Conservation (phyloP, 2,797 vertebrate species). For the Phylloscopus collybita region DNA sequence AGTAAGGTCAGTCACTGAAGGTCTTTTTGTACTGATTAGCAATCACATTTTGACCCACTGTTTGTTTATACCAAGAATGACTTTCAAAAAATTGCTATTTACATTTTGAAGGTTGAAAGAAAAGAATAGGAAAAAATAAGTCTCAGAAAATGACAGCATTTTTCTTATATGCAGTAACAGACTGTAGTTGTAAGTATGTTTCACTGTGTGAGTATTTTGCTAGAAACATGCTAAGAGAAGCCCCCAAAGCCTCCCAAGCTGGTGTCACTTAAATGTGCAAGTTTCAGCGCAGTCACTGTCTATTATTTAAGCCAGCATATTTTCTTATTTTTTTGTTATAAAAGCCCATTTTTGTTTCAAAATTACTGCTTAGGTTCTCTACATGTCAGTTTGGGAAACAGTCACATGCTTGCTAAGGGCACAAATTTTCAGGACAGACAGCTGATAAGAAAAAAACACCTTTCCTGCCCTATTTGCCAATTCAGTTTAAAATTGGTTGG, state of each 20-base stretch:
- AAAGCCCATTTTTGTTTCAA: constrained; percentile 47
- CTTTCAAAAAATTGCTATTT: constrained; percentile 74
- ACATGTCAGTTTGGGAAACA: constrained; percentile 66
- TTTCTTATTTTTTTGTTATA: constrained; percentile 49
- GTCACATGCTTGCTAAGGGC: constrained; percentile 48
- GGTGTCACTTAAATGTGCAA: constrained; percentile 53
- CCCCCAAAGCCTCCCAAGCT: constrained; percentile 28
- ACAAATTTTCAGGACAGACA: constrained; percentile 49
- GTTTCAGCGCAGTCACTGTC: constrained; percentile 37
- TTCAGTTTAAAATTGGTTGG: constrained; percentile 45
- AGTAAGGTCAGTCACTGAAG: constrained; percentile 99
- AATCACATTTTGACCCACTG: constrained; percentile 97
- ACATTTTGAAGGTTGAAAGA: constrained; percentile 74
- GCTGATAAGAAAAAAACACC: constrained; percentile 49
- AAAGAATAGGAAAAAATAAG: constrained; percentile 48
- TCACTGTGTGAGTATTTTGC: constrained; percentile 63
- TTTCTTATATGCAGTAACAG: constrained; percentile 69
- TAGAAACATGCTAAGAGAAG: neutral
- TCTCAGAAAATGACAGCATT: constrained; percentile 67
- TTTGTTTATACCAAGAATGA: constrained; percentile 86
- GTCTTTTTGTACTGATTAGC: constrained; percentile 99
- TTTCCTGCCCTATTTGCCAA: constrained; percentile 45
- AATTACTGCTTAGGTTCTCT: constrained; percentile 54
- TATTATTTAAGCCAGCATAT: constrained; percentile 58
- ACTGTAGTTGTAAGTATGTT: constrained; percentile 72